Evolutionary conservation across 2,797 vertebrate genomes (phyloP), one percentile per base, ranked within the genome.

Genomic region (Melanotaenia maccullochi): DNA sequence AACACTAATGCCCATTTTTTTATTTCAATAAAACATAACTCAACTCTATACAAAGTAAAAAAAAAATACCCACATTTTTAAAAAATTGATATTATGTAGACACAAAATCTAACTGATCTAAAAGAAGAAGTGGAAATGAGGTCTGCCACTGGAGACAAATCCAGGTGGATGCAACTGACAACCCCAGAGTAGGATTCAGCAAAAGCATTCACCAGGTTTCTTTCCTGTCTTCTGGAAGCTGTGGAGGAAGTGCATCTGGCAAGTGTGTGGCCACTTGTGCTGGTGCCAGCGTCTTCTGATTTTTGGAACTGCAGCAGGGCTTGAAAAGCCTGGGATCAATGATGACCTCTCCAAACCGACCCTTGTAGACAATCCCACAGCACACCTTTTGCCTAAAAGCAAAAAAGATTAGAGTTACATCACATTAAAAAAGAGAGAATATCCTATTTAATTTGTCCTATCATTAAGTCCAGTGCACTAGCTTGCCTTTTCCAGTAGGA

Each of bases 61-160:
- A 57, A 63, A 56, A 47, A 61, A 28, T 78, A 87, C 73, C 74
- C 65, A 87, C 81, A 84, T 71, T 2, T n/a, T 11, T 49, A 79
- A 85, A 89, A 90, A 87, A 61, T 33, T 8, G 32, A 78, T 51
- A 82, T 75, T 71, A 82, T 73, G 28, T 47, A 44, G 44, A 75
- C 72, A 75, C 47, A 88, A 79, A 6, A 65, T 74, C 82, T 81
- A 90, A 74, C 82, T 79, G 90, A 90, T 65, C 71, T 65, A 73
- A 63, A 82, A 77, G 58, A 22, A 63, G 75, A 71, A 80, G 73
- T 75, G 82, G 83, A 87, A 84, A 81, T 75, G 60, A 84, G 90
- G 95, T 95, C 95, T 95, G 90, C 95, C 95, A 96, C 95, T 95
- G 95, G 95, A 95, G 95, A 95, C 95, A 94, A 94, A 92, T 90